These are phyloP conservation scores for Dioctria linearis DNA, from an alignment of 2,888 invertebrate genomes.

Conservation along the genomic window DNA sequence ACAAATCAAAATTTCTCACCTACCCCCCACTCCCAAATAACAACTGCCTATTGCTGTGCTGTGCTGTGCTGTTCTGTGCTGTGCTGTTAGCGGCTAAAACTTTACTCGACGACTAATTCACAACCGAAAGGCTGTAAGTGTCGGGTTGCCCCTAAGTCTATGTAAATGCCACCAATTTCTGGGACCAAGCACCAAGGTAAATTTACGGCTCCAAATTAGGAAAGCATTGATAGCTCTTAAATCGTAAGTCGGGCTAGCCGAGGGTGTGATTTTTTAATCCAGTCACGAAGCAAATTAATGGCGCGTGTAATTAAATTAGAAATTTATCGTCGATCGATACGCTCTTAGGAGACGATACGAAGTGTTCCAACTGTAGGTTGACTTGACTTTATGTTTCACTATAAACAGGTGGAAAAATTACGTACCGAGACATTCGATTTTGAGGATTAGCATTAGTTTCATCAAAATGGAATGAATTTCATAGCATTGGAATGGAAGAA, in stretches of 20 bases:
- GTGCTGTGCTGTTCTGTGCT: background rate
- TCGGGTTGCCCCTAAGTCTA: constrained; percentile 16
- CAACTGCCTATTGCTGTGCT: constrained; percentile 32
- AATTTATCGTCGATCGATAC: constrained; percentile 54
- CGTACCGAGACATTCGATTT: background rate
- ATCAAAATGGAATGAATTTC: too few species aligned
- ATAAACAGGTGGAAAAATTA: constrained; percentile 25
- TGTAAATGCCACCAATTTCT: constrained; percentile 42
- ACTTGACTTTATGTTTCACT: background rate
- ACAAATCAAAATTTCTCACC: constrained; percentile 36
- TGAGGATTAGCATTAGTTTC: too few species aligned
- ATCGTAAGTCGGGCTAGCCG: constrained; percentile 52
- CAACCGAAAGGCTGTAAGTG: constrained; percentile 20
- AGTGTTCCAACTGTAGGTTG: background rate
- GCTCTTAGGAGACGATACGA: constrained; percentile 14
- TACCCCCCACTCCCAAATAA: background rate
- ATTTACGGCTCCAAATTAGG: constrained; percentile 51
- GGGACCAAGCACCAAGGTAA: constrained; percentile 15
- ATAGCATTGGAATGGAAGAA: too few species aligned
- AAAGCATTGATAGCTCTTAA: constrained; percentile 52
- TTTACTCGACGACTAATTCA: constrained; percentile 33
- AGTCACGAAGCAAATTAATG: constrained; percentile 56
- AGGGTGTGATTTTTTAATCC: constrained; percentile 54
- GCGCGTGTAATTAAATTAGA: constrained; percentile 58
- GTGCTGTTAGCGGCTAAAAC: constrained; percentile 6